Evolutionary conservation across 2,888 invertebrate species (phyloP), one percentile per base, ranked within the genome.

Genomic region (Xestoiulus laeticollis): DNA sequence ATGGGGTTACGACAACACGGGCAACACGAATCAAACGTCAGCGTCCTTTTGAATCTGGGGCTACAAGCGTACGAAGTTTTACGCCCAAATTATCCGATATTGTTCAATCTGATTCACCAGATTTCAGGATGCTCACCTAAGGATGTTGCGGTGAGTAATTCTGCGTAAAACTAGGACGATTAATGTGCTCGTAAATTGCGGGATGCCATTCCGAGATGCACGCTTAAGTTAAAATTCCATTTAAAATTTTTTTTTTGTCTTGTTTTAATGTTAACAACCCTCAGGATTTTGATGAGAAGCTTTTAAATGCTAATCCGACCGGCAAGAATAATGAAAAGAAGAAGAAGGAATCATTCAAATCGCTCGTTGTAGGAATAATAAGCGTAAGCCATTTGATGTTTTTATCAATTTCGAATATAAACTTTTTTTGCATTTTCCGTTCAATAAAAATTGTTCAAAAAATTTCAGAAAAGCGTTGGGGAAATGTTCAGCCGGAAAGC

Each of bases 401-500:
- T 38, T 48, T 44, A 14, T 43, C 16, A 85, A 14, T 48, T n/a
- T n/a, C n/a, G n/a, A n/a, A 82, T 22, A n/a, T 82, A 1, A 16
- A 48, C 16, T 16, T 0, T 3, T 48, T 48, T 48, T 14, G 16
- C 0, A 59, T 30, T 84, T 30, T 30, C 19, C 8, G n/a, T 32
- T 19, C 6, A 59, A n/a, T 22, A 59, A 38, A 30, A 84, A 19
- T 78, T 59, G 4, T 26, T 89, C 84, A 19, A 85, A 89, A 82
- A 30, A 84, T 90, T 90, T n/a, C 91, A 92, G 93, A 97, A 97
- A 92, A 95, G 96, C 90, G 96, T 97, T 12, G 96, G 97, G 38
- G 96, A 98, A 92, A 93, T 96, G 89, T 98, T 98, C 92, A 95
- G 96, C 90, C 96, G 96, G 91, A 96, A 97, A 92, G 95, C 96